A percentile compares a stretch with the other conserved stretches of the same genome.
Evolutionary conservation across 2,113 vertebrate species (phyloP).

Genomic region (Megaceryle torquata): DNA sequence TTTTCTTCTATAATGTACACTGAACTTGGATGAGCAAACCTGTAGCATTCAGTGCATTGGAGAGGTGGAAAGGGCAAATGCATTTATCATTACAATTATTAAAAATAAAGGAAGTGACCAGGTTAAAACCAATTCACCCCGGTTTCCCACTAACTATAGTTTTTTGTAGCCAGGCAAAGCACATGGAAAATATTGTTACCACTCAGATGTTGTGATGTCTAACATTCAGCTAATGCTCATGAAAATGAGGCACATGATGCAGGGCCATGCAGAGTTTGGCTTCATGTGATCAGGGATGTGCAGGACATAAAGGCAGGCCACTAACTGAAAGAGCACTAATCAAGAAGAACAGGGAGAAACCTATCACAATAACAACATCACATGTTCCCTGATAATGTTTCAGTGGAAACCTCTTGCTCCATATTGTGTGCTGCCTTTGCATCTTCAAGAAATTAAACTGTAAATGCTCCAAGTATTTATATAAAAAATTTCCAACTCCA

Average conservation of each 20-base stretch:
- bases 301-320: slow-evolving; percentile 17
- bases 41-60: background rate
- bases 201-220: background rate
- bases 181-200: background rate
- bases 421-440: background rate
- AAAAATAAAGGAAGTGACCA: slow-evolving; percentile 28
- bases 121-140: slow-evolving; percentile 36
- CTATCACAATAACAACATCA: slow-evolving; percentile 36
- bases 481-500: background rate
- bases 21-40: background rate
- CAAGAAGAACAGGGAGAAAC: slow-evolving; percentile 38
- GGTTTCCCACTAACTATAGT: background rate
- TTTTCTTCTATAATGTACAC: background rate
- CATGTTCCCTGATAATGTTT: slow-evolving; percentile 12
- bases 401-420: background rate
- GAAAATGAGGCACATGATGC: slow-evolving; percentile 34
- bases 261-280: background rate
- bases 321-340: slow-evolving; percentile 44
- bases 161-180: slow-evolving; percentile 20
- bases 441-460: background rate
- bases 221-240: background rate
- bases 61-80: background rate
- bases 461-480: background rate
- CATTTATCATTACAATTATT: background rate
- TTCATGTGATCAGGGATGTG: slow-evolving; percentile 44